These are phyloP conservation scores for Mesembrinibis cayennensis DNA, from an alignment of 2,113 vertebrate genomes.

Conservation along the genomic window DNA sequence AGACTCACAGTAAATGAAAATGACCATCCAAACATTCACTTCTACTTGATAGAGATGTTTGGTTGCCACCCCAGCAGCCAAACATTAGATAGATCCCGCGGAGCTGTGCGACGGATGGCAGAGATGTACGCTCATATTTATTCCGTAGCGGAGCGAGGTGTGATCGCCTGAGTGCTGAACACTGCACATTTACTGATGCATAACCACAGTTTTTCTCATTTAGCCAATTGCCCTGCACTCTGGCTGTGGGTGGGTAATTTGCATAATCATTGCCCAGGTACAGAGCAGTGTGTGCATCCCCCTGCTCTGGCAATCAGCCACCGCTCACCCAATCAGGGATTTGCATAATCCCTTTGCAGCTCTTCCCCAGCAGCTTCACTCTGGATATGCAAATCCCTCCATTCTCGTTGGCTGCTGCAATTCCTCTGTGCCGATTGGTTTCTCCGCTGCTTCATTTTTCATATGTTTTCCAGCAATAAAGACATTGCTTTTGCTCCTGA, in stretches of 20 bases:
- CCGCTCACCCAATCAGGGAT: slow-evolving; percentile 56
- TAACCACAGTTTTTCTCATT: slow-evolving; percentile 16
- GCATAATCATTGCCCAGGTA: slow-evolving; percentile 55
- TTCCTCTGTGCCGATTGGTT: not conserved
- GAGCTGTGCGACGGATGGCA: not conserved
- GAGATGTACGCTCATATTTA: not conserved
- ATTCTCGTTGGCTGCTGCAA: slow-evolving; percentile 41
- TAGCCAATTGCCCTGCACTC: slow-evolving; percentile 31
- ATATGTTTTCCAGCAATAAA: not conserved
- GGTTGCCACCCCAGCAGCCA: not conserved
- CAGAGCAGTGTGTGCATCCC: not conserved
- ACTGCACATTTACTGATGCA: not conserved
- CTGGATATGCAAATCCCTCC: slow-evolving; percentile 49
- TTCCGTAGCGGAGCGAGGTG: not conserved
- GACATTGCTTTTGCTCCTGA: not conserved
- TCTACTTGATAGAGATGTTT: accelerated
- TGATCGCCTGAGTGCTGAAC: not conserved
- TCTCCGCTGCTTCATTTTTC: not conserved
- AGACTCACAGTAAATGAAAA: not conserved
- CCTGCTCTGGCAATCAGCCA: slow-evolving; percentile 60
- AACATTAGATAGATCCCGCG: accelerated
- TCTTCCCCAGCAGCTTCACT: slow-evolving; percentile 50
- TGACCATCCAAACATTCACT: not conserved
- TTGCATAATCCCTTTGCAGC: slow-evolving; percentile 61
- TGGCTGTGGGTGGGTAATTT: slow-evolving; percentile 33